These are phyloP conservation scores for Drosophila anomelani DNA, from an alignment of 2,888 invertebrate genomes.

Conservation along the genomic window DNA sequence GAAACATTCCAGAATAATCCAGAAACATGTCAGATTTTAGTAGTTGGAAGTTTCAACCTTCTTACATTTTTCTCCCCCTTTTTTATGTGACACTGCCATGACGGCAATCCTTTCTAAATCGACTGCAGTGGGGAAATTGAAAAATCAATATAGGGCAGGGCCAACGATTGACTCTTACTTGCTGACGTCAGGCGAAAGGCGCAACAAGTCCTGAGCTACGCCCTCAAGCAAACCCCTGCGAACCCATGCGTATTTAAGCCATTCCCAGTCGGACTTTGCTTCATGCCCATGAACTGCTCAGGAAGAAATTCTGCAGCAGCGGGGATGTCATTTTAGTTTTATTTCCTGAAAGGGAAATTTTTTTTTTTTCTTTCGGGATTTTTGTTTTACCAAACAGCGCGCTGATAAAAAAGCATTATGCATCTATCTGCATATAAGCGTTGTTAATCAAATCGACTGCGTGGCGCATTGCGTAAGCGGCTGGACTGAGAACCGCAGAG, in stretches of 20 bases:
- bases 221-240: constrained; percentile 7
- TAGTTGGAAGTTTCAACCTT: background rate
- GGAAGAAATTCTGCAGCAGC: too few relatives aligned
- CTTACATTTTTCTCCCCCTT: background rate
- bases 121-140: constrained; percentile 20
- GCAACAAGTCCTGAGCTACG: constrained; percentile 62
- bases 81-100: background rate
- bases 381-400: too few relatives aligned
- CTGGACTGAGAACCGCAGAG: too few relatives aligned
- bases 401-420: too few relatives aligned
- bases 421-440: too few relatives aligned
- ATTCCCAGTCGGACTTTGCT: too few relatives aligned
- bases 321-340: too few relatives aligned
- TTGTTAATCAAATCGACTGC: too few relatives aligned
- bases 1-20: background rate
- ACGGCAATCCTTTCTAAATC: constrained; percentile 4
- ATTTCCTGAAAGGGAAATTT: too few relatives aligned
- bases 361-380: too few relatives aligned
- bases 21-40: background rate
- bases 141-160: constrained; percentile 51
- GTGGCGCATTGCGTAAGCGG: too few relatives aligned
- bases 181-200: constrained; percentile 66
- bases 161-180: constrained; percentile 27
- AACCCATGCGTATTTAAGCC: constrained; percentile 52
- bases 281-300: too few relatives aligned